These are phyloP conservation scores for Cryptophagus acutangulus DNA, from an alignment of 2,888 invertebrate species.

Conservation along the genomic window DNA sequence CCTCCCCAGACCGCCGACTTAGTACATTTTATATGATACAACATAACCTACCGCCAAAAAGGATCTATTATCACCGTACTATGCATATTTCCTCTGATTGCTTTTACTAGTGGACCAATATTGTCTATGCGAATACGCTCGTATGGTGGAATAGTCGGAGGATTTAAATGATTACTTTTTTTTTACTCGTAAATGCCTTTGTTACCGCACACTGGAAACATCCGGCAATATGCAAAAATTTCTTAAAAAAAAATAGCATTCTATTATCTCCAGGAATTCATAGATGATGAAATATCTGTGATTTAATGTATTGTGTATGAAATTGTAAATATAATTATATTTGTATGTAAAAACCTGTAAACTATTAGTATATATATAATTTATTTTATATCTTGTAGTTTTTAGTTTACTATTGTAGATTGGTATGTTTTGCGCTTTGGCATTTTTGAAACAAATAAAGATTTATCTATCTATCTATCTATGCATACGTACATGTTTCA, in stretches of 20 bases:
- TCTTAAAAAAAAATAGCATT: too few species aligned
- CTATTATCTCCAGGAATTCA: too few species aligned
- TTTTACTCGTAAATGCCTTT: constrained; percentile 18
- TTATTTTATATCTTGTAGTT: too few species aligned
- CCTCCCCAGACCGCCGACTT: constrained; percentile 10
- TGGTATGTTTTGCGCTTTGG: too few species aligned
- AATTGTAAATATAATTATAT: too few species aligned
- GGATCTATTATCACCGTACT: constrained; percentile 17
- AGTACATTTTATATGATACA: constrained; percentile 16
- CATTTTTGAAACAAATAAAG: too few species aligned
- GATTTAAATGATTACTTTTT: constrained; percentile 19
- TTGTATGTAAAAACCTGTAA: too few species aligned
- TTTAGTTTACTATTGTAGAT: too few species aligned
- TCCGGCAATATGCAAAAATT: constrained; percentile 19
- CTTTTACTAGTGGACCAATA: constrained; percentile 19
- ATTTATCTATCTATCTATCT: too few species aligned
- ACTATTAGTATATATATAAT: too few species aligned
- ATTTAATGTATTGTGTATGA: too few species aligned
- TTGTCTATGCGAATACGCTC: constrained; percentile 20
- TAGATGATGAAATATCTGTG: too few species aligned
- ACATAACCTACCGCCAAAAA: constrained; percentile 15
- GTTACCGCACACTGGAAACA: constrained; percentile 19
- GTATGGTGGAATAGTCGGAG: constrained; percentile 16
- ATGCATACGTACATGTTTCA: constrained; percentile 14
- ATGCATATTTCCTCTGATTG: constrained; percentile 13